Evolutionary conservation across 2,113 vertebrate genomes (phyloP).

Genomic region (Amphilophus citrinellus): DNA sequence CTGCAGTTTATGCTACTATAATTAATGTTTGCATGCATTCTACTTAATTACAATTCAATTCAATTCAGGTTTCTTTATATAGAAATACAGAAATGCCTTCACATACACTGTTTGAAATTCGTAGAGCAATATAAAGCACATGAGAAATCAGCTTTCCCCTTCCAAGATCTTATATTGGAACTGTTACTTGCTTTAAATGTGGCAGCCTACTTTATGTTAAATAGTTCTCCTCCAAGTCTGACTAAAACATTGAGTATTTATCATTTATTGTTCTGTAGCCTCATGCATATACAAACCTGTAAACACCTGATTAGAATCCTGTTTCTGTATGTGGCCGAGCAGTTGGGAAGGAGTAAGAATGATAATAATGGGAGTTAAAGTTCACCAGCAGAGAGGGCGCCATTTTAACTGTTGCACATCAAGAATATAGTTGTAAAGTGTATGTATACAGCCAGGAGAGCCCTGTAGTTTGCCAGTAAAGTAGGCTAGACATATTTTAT

Average conservation of each 20-base stretch:
- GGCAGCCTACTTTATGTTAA: background rate
- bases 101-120: fast-evolving
- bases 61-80: background rate
- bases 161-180: background rate
- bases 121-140: background rate
- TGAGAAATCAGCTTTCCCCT: background rate
- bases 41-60: background rate
- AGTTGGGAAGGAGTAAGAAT: background rate
- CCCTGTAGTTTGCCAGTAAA: background rate
- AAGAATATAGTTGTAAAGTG: background rate
- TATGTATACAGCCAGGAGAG: too few species aligned
- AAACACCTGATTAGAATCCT: background rate
- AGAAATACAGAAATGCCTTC: background rate
- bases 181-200: background rate
- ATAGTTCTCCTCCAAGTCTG: background rate
- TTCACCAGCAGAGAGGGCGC: background rate
- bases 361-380: background rate
- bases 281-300: background rate
- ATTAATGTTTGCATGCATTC: background rate
- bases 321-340: background rate
- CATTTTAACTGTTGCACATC: background rate
- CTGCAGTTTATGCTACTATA: background rate
- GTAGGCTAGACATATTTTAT: background rate
- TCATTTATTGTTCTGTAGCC: background rate
- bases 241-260: background rate